These are phyloP conservation scores for Crossocerus cetratus DNA, from an alignment of 2,888 invertebrate species.

Conservation along the genomic window DNA sequence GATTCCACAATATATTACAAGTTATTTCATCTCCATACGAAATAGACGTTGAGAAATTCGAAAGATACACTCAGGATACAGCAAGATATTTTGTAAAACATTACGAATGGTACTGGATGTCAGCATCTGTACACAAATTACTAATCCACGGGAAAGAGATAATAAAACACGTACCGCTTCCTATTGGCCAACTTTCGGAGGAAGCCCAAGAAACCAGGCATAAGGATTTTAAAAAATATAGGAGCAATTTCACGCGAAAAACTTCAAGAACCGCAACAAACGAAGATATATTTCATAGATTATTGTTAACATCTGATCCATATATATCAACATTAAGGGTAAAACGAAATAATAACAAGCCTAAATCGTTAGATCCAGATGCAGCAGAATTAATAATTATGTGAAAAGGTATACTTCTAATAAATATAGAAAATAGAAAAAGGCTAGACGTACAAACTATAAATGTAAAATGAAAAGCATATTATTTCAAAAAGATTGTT, in stretches of 20 bases:
- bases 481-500: no score
- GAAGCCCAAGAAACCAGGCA: slow-evolving; percentile 5
- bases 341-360: neutral
- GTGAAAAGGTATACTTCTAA: no score
- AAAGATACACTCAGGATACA: neutral
- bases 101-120: neutral
- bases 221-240: slow-evolving; percentile 2
- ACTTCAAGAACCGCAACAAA: neutral
- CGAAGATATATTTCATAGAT: slow-evolving; percentile 4
- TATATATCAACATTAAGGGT: neutral
- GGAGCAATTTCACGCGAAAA: neutral
- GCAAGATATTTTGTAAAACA: neutral
- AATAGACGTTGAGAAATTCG: neutral
- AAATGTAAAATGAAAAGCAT: no score
- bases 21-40: neutral
- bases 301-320: slow-evolving; percentile 11
- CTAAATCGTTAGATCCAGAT: neutral
- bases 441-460: no score
- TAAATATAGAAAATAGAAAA: no score
- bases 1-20: neutral
- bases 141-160: neutral
- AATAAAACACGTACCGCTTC: neutral
- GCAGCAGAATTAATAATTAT: neutral
- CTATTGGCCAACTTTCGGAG: neutral
- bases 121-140: neutral